Conservation (phyloP, 2,888 invertebrate species). For the Epirrhoe tristata region DNA sequence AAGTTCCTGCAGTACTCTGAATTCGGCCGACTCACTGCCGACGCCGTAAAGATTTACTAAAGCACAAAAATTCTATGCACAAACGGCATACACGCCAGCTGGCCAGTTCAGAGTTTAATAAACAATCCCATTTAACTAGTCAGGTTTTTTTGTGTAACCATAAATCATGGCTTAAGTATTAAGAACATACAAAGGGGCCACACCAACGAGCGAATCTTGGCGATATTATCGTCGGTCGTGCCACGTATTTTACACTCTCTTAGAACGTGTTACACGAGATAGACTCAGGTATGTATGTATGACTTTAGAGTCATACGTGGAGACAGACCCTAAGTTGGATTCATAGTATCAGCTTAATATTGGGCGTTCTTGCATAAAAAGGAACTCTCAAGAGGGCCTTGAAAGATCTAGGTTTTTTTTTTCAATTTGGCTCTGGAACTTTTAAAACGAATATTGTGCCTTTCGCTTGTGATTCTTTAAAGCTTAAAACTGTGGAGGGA, state of each 20-base stretch:
- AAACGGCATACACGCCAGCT: constrained; percentile 25
- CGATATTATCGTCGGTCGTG: no score
- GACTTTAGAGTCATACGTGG: no score
- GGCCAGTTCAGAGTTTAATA: constrained; percentile 5
- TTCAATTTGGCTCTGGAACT: background rate
- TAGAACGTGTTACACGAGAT: no score
- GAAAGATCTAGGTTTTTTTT: background rate
- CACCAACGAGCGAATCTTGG: no score
- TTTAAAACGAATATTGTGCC: constrained; percentile 46
- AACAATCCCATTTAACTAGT: background rate
- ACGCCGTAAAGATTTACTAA: constrained; percentile 23
- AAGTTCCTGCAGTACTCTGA: constrained; percentile 39
- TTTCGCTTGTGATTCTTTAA: constrained; percentile 51
- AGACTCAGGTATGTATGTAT: no score
- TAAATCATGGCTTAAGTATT: background rate
- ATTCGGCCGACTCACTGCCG: constrained; percentile 13
- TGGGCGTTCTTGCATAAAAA: background rate
- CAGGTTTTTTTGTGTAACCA: background rate
- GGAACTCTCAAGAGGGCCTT: background rate
- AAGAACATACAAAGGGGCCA: background rate
- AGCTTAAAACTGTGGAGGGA: constrained; percentile 55
- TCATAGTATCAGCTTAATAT: background rate
- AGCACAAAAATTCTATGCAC: constrained; percentile 39
- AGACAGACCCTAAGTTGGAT: background rate
- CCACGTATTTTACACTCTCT: no score